These are phyloP conservation scores for Pluvialis apricaria DNA, from an alignment of 2,113 vertebrate genomes.

Conservation along the genomic window DNA sequence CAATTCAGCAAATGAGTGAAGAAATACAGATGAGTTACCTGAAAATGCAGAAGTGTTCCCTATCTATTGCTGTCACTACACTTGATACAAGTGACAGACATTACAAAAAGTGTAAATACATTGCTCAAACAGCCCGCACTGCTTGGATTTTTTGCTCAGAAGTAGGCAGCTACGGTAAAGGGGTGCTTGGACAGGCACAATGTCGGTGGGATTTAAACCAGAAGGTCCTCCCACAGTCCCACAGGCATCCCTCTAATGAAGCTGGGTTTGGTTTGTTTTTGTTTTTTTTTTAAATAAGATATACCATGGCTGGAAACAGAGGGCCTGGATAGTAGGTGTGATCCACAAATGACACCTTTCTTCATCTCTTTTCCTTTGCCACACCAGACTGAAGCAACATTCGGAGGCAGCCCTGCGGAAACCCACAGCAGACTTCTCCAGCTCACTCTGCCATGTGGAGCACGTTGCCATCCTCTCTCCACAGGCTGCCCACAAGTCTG, in stretches of 20 bases:
- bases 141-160: background rate
- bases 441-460: background rate
- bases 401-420: background rate
- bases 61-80: background rate
- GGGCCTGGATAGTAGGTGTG: background rate
- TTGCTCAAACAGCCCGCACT: background rate
- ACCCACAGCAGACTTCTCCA: background rate
- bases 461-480: background rate
- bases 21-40: background rate
- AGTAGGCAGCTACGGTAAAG: background rate
- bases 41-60: background rate
- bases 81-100: background rate
- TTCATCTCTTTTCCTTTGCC: background rate
- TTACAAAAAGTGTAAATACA: background rate
- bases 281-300: background rate
- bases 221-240: background rate
- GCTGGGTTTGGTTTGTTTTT: background rate
- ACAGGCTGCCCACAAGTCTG: background rate
- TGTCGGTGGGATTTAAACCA: background rate
- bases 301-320: background rate
- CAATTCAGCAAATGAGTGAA: background rate
- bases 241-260: background rate
- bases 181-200: background rate
- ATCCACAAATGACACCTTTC: background rate
- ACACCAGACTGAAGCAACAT: background rate